Percentiles rank a stretch among this genome's conserved stretches.
Evolutionary conservation across 35 echinoderm and acorn worm genomes (phyloP).

Genomic region (Acanthaster planci): DNA sequence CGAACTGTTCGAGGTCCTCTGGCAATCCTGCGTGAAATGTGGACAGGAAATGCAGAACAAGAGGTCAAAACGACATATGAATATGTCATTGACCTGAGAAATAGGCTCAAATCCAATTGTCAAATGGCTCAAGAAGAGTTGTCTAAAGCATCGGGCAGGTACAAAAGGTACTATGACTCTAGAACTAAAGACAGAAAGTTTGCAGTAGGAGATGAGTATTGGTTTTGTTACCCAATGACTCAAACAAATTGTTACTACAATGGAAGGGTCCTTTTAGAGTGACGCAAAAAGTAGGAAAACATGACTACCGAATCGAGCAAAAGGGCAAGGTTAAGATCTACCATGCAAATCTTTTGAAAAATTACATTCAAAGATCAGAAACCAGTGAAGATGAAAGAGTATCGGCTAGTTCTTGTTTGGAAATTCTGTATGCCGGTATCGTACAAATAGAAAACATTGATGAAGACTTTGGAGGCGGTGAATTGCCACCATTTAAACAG

Average conservation of each 20-base stretch:
- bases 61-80: constrained; percentile 4
- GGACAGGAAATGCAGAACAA: constrained; percentile 1
- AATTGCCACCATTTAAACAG: neutral
- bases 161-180: constrained; percentile 36
- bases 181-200: constrained; percentile 18
- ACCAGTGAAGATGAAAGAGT: neutral
- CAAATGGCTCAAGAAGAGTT: too few relatives aligned
- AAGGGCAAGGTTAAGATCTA: constrained; percentile 36
- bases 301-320: constrained; percentile 30
- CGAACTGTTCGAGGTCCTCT: constrained; percentile 35
- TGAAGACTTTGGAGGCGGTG: neutral
- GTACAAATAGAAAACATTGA: neutral
- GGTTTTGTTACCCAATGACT: constrained; percentile 33
- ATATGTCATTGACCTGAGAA: constrained; percentile 1
- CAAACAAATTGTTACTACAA: constrained; percentile 25
- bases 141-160: too few relatives aligned
- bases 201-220: constrained; percentile 39
- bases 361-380: constrained; percentile 10
- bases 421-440: neutral
- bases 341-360: constrained; percentile 15
- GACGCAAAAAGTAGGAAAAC: neutral
- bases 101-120: constrained; percentile 10
- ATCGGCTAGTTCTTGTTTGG: constrained; percentile 2
- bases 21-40: neutral
- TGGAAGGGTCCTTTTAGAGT: constrained; percentile 52